These are phyloP conservation scores for Sphinx pinastri DNA, from an alignment of 2,888 invertebrate species.

Conservation along the genomic window DNA sequence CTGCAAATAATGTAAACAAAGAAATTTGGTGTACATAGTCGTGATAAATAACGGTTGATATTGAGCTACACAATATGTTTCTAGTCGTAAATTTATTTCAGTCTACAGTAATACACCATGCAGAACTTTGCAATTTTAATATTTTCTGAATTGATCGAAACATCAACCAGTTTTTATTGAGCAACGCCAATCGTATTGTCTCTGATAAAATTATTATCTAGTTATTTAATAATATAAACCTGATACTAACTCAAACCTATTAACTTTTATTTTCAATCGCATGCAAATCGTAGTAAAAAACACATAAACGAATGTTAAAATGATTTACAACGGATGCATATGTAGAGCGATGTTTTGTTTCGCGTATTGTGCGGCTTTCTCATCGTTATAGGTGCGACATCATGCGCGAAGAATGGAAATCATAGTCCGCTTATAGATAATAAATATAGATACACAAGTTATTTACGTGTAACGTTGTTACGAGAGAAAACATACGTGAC, in stretches of 20 bases:
- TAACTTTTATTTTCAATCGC: background rate
- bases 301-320: constrained; percentile 5
- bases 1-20: background rate
- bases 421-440: constrained; percentile 56
- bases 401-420: constrained; percentile 64
- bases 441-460: constrained; percentile 45
- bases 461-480: constrained; percentile 17
- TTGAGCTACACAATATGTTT: background rate
- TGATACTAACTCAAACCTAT: background rate
- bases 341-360: constrained; percentile 34
- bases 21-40: background rate
- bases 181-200: too few species aligned
- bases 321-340: constrained; percentile 37
- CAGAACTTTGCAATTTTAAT: too few species aligned
- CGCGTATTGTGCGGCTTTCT: constrained; percentile 52
- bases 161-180: too few species aligned
- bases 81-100: too few species aligned
- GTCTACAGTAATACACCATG: too few species aligned
- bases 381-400: constrained; percentile 53
- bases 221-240: too few species aligned
- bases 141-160: too few species aligned
- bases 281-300: background rate
- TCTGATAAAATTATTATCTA: too few species aligned
- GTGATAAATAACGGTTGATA: background rate
- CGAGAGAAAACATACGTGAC: background rate